Evolutionary conservation across 2,888 invertebrate species (phyloP), one percentile per base, ranked within the genome.

Genomic region (Melipona beecheii): DNA sequence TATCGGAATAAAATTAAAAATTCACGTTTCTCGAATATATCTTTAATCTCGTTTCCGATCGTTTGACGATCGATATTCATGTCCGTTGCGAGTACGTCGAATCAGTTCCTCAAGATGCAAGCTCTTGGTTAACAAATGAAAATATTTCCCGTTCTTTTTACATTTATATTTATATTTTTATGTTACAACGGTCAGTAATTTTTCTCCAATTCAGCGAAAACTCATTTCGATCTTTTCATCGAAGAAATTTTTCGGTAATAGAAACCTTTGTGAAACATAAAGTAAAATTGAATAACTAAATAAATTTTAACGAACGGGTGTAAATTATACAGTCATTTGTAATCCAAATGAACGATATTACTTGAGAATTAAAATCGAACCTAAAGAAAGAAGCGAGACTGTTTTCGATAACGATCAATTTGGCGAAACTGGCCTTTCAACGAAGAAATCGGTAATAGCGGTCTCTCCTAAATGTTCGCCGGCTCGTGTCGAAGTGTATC

Each of bases 401-500:
- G 11, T 9, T 43, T 43, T 43, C 43, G 43, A 43, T 43, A 11
- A 43, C 11, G 43, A 9, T 43, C 11, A 9, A 9, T 58, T 58
- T 58, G 13, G 15, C 56, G n/a, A 58, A 27, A 11, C 60, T 17
- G 21, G 17, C 13, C 21, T 52, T 69, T 52, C 52, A 65, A 43
- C 13, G 27, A 11, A 31, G 68, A 69, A 69, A 69, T 69, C 68
- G 52, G 68, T 62, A 70, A 78, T 73, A 60, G 54, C 54, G 64
- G 69, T 50, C 52, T 64, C 43, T 24, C 36, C 49, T 69, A 77
- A 77, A 64, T 77, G 65, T 80, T 70, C 64, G 27, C n/a, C 19
- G 52, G 43, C 49, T 66, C 66, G n/a, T 54, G 75, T 68, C 78
- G 78, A 75, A 78, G 52, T 43, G 75, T 68, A 78, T 78, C 78